Base-by-base conservation (phyloP, 2,113 vertebrate species). In the Bufo gargarizans region DNA sequence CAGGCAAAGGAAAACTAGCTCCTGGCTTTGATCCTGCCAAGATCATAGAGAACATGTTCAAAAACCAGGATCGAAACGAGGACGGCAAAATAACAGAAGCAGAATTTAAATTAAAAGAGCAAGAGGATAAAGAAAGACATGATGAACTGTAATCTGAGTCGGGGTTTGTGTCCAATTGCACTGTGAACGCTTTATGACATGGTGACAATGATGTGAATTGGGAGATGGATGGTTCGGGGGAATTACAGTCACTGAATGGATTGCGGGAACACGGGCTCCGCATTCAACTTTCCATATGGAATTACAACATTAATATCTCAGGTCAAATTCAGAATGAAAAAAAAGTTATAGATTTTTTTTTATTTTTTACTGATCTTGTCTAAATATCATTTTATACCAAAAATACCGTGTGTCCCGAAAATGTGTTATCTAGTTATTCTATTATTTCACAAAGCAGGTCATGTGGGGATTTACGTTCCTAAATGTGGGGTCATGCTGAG, bases 41-140 rank as follows among this genome's bases (percentile, higher is more conserved):
- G 89, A 98, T 99, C 5, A 96, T 99, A 84, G 96, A 97, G 90
- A 99, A 98, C 85, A 99, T 99, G 97, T 99, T 98, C 92, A 94
- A 93, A 91, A 99, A 99, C 92, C 98, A 99, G 94, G 98, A 99
- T 92, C 96, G 97, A 20, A 93, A 99, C 9, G 95, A 96, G 88
- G 97, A 99, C 0, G 97, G 98, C 71, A 97, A 95, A 93, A 97
- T 99, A 89, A 97, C 95, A 0, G 95, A 94, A n/a, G 94, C 95
- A 2, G 98, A 99, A 91, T 99, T 99, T 91, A 99, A 96, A 91
- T 91, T 99, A 85, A 99, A 99, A 93, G 97, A 98, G 53, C 97
- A 99, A 55, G 98, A 99, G 91, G 55, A 93, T 56, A 92, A 93
- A 81, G 45, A 93, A 50, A 85, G 85, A 58, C 98, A 99, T 0